Percentiles rank a stretch among this genome's conserved stretches.
These are phyloP conservation scores for Drosophila setifemur DNA, from an alignment of 1,140 invertebrate species.

Conservation along the genomic window DNA sequence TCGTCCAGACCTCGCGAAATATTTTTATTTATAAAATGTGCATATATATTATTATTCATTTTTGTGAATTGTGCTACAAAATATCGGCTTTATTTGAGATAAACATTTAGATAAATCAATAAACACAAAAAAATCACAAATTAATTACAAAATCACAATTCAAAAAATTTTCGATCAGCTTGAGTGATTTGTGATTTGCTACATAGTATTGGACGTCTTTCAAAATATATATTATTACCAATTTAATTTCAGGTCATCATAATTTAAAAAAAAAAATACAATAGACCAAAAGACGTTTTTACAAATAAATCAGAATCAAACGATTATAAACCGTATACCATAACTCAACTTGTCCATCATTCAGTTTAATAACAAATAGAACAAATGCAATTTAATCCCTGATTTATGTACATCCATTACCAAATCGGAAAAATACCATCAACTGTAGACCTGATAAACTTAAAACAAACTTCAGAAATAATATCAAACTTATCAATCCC, in stretches of 20 bases:
- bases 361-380: constrained; percentile 75
- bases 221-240: constrained; percentile 5
- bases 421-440: constrained; percentile 15
- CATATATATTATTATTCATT: constrained; percentile 26
- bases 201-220: neutral
- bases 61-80: constrained; percentile 28
- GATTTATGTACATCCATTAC: constrained; percentile 19
- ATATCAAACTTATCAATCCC: neutral
- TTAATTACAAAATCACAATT: neutral
- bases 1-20: constrained; percentile 66
- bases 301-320: constrained; percentile 46
- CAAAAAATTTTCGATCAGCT: too few relatives aligned
- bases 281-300: constrained; percentile 76
- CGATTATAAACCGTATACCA: constrained; percentile 9
- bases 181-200: constrained; percentile 16
- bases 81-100: too few relatives aligned
- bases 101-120: neutral
- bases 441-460: constrained; percentile 28
- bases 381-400: constrained; percentile 56
- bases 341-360: constrained; percentile 52
- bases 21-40: constrained; percentile 78
- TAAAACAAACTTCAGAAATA: constrained; percentile 5
- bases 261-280: constrained; percentile 74
- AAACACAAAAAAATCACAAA: neutral
- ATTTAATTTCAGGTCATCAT: constrained; percentile 77